These are phyloP conservation scores for Lycaena phlaeas DNA, from an alignment of 2,888 invertebrate genomes.

Conservation along the genomic window DNA sequence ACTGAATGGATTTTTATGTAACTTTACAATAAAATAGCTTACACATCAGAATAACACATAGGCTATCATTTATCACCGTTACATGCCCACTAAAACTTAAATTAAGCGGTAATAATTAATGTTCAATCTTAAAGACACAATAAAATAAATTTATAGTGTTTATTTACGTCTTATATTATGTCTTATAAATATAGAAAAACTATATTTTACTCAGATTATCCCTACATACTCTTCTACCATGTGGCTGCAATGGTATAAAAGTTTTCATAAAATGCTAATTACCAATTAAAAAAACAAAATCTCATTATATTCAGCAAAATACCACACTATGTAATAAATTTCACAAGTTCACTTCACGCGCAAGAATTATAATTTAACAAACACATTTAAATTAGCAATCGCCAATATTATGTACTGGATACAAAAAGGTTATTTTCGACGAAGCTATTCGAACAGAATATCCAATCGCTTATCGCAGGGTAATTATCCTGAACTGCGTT, in stretches of 20 bases:
- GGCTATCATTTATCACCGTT: too few species aligned
- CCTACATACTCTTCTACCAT: too few species aligned
- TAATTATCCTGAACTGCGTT: not conserved
- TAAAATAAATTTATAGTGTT: not conserved
- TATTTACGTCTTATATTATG: too few species aligned
- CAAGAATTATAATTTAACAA: not conserved
- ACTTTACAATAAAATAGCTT: too few species aligned
- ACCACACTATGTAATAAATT: too few species aligned
- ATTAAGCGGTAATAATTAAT: not conserved
- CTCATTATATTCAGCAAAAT: not conserved
- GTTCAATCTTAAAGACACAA: not conserved
- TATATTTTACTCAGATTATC: too few species aligned
- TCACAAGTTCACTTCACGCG: not conserved
- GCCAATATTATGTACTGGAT: not conserved
- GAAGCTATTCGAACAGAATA: not conserved
- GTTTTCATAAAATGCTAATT: not conserved
- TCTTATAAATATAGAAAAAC: too few species aligned
- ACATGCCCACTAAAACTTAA: too few species aligned
- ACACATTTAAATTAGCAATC: not conserved
- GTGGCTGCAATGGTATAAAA: too few species aligned
- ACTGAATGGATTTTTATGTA: too few species aligned
- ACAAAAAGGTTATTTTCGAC: not conserved
- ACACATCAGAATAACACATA: too few species aligned
- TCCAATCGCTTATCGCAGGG: not conserved
- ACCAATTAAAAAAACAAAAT: not conserved